A percentile compares a stretch with the other conserved stretches of the same genome.
These are phyloP conservation scores for Automeris io DNA, from an alignment of 2,888 invertebrate species.

Conservation along the genomic window DNA sequence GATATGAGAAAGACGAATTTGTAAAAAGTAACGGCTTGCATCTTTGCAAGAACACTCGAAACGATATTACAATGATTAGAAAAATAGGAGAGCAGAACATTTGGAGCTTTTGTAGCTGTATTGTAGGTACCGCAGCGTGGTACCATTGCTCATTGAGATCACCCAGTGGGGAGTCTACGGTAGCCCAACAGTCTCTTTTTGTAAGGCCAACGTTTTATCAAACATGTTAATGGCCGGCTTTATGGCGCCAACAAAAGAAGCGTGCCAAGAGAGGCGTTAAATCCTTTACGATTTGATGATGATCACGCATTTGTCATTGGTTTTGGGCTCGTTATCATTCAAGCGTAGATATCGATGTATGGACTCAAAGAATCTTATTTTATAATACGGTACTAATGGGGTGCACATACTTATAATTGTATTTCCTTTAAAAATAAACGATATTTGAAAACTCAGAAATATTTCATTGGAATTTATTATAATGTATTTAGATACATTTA, in stretches of 20 bases:
- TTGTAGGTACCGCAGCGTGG: slow-evolving; percentile 59
- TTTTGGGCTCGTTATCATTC: slow-evolving; percentile 36
- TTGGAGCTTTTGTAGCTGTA: slow-evolving; percentile 37
- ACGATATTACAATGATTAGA: slow-evolving; percentile 35
- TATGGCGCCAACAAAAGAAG: slow-evolving; percentile 73
- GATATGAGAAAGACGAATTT: too few species aligned
- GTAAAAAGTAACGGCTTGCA: neutral
- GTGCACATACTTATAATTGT: neutral
- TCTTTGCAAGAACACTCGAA: slow-evolving; percentile 37
- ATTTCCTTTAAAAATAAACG: too few species aligned
- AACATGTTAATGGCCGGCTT: slow-evolving; percentile 75
- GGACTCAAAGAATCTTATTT: neutral
- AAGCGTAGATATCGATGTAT: slow-evolving; percentile 28
- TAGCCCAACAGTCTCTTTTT: slow-evolving; percentile 69
- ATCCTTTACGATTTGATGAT: slow-evolving; percentile 75
- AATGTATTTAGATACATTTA: too few species aligned
- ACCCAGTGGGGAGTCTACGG: slow-evolving; percentile 65
- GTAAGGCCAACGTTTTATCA: slow-evolving; percentile 70
- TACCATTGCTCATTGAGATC: slow-evolving; percentile 52
- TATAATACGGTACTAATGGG: neutral
- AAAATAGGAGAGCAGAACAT: slow-evolving; percentile 46
- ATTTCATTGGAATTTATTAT: too few species aligned
- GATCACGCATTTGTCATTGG: slow-evolving; percentile 69
- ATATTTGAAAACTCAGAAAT: too few species aligned
- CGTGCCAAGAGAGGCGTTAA: slow-evolving; percentile 76